These are phyloP conservation scores for Aplidium turbinatum DNA, from an alignment of 23 tunicate genomes.

Conservation along the genomic window DNA sequence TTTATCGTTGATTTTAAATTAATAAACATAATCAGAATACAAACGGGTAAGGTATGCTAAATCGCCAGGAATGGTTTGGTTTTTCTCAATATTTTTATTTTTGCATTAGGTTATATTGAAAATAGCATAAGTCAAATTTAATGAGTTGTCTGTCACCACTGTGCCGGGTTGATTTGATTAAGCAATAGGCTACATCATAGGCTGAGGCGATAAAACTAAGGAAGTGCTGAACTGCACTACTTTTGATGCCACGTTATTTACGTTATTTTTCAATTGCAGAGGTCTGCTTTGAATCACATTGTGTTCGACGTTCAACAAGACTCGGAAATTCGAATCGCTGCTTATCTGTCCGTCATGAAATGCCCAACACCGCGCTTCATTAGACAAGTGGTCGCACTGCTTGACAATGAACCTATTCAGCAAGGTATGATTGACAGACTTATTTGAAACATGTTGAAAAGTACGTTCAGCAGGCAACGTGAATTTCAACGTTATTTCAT, in stretches of 20 bases:
- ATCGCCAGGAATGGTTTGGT: not conserved
- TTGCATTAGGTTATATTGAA: no score
- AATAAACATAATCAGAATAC: not conserved
- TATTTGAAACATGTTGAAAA: no score
- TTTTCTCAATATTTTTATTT: not conserved
- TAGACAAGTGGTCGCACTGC: slow-evolving; percentile 43
- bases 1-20: not conserved
- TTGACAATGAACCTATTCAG: slow-evolving; percentile 56
- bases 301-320: slow-evolving; percentile 46
- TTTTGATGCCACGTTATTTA: no score
- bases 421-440: slow-evolving; percentile 44
- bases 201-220: no score
- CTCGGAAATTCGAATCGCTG: slow-evolving; percentile 73
- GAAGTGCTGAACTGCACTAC: no score
- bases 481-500: not conserved
- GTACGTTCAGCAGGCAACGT: not conserved
- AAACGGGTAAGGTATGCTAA: not conserved
- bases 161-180: no score
- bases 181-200: no score
- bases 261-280: slow-evolving; percentile 32
- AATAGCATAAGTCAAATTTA: no score
- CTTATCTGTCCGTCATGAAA: slow-evolving; percentile 72
- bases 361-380: slow-evolving; percentile 75
- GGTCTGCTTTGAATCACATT: slow-evolving; percentile 43
- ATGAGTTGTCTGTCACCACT: no score